phyloP scores from a whole-genome alignment of 2,113 vertebrate genomes.

The Hirundichthys speculiger region DNA sequence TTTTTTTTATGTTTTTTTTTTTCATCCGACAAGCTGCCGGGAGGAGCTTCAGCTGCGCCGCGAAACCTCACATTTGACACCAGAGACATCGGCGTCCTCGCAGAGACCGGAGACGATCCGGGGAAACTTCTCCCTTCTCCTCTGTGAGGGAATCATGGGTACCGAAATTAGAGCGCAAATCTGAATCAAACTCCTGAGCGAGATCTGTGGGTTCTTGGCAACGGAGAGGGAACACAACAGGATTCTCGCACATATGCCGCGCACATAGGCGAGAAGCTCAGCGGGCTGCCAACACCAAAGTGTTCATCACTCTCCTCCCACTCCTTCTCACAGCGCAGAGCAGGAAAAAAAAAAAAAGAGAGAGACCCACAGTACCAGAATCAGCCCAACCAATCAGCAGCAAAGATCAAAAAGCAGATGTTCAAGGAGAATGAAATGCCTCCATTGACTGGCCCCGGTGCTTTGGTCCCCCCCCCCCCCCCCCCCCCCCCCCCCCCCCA shows the following conservation, averaged over 20 bases:
- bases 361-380: conserved; percentile 7
- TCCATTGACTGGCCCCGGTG: conserved; percentile 70
- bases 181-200: conserved; percentile 56
- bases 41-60: too few relatives aligned
- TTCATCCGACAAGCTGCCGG: too few relatives aligned
- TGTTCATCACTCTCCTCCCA: conserved; percentile 68
- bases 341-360: not conserved
- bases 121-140: conserved; percentile 44
- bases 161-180: conserved; percentile 63
- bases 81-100: not conserved
- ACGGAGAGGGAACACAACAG: conserved; percentile 57
- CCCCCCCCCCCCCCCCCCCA: conserved; percentile 28
- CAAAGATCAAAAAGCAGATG: conserved; percentile 58
- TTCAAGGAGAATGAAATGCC: conserved; percentile 77
- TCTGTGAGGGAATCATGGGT: conserved; percentile 58
- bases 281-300: conserved; percentile 62
- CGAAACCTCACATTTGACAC: conserved; percentile 3
- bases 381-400: conserved; percentile 49
- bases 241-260: conserved; percentile 73
- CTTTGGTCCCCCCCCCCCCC: too few relatives aligned
- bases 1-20: too few relatives aligned
- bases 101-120: conserved; percentile 55
- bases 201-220: conserved; percentile 69
- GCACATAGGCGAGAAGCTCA: conserved; percentile 56
- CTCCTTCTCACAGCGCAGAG: conserved; percentile 42